Evolutionary conservation across 2,797 vertebrate species (phyloP), one percentile per base, ranked within the genome.

Genomic region (Helicolenus hilgendorfi): DNA sequence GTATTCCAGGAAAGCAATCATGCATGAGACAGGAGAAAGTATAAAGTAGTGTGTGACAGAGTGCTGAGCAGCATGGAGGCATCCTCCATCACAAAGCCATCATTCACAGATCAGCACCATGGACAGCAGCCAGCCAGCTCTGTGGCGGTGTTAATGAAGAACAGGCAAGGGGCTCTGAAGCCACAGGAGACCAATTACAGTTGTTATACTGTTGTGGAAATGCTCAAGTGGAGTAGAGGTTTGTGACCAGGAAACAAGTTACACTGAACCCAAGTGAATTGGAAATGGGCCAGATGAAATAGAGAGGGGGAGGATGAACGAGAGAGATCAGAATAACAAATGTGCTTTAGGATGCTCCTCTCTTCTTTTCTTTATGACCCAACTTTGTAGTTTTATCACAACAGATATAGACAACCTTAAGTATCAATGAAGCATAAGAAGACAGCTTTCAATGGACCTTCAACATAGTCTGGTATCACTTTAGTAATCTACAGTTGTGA

Each of bases 141-240:
- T 79, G 86, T 82, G 88, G 64, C 27, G 89, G 79, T 88, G 93
- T 89, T 92, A 91, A 95, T 94, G 92, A 94, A 92, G 91, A 93
- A 91, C 69, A 83, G 80, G 78, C 84, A 38, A 92, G 67, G 87
- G 59, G 81, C 82, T 90, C 80, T 55, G 13, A 68, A 92, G 72
- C 89, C 94, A 77, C 89, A 70, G 85, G 94, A 95, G 94, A 91
- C 94, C 94, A 94, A 95, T 95, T 96, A 95, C 74, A 87, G 77
- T 91, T 91, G 87, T 93, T 90, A 88, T 70, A 79, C 84, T 81
- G 72, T 89, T 78, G 87, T 87, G 73, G 84, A 91, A 89, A 92
- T 85, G 87, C 59, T 91, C 81, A 71, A 92, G 78, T 70, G 58
- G 41, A 72, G 72, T 29, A 53, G 76, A 90, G 69, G 65, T 87